Base-by-base conservation (phyloP, 2,113 vertebrate species). In the Cephalophus harveyi region DNA sequence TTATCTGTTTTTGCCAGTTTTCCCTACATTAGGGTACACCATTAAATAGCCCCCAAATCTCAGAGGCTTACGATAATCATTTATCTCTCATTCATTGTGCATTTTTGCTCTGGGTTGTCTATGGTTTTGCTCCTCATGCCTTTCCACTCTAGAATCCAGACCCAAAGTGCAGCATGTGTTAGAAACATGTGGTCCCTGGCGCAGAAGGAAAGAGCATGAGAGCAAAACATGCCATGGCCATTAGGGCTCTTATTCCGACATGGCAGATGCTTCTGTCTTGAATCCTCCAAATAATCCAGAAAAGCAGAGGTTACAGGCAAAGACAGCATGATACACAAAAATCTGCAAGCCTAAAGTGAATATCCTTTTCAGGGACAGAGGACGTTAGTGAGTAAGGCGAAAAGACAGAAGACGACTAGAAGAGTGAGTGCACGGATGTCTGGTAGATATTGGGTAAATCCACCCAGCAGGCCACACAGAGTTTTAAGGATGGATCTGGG, bases 401-500 rank as follows among this genome's bases (percentile, higher is more conserved):
- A 11, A n/a, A 74, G 40, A 33, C 5, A 7, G 15, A 3, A 16
- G 6, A 48, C 13, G 5, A 36, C 7, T 10, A 57, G 23, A 64
- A n/a, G 28, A 11, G 25, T 3, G 17, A 52, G 9, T 4, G 3
- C 6, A 7, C 5, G 2, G 40, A 57, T 1, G 0, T 9, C 55
- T 57, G 67, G 40, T 52, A n/a, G 36, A 28, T 21, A 87, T 14
- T 6, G 50, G 8, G 3, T 15, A 17, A 79, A 33, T 36, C 17
- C 1, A 6, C 13, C 13, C 46, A 46, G 21, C 52, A 28, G 4
- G 78, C 23, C 6, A 76, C 87, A 46, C 9, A 9, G 5, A 57
- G 54, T n/a, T 83, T 59, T 28, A 82, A 36, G 33, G 93, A n/a
- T 46, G 6, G 6, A 0, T 28, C 9, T 88, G 43, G 23, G 3